Evolutionary conservation across 2,113 vertebrate genomes (phyloP), one percentile per base, ranked within the genome.

Genomic region (Peromyscus californicus): DNA sequence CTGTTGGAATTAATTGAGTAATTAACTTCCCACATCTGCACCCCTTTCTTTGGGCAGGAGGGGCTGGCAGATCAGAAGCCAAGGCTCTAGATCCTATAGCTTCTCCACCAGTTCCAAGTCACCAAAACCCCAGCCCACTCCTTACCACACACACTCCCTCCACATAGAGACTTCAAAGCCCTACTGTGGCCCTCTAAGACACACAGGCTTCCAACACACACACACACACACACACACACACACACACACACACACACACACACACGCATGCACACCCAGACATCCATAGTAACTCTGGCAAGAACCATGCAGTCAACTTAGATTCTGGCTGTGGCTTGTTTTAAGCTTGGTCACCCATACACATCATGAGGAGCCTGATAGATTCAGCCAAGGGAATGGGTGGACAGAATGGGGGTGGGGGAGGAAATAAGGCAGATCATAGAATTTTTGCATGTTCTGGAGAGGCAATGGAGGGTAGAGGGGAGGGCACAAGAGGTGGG

Each of bases 11-110:
- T 98, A 94, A 96, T 84, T 94, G 95, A 89, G 80, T 93, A 96
- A 96, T 89, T 93, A 98, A 94, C 65, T 92, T 90, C 83, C 94
- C 89, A 94, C 96, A 98, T 96, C 91, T 96, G 82, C 87, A 98
- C 94, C 82, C 84, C 42, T 80, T 94, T 36, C 75, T 89, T 61
- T 42, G 57, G 33, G 54, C 51, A 82, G 39, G 74, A 82, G 63
- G 78, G 45, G 21, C 17, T 31, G 39, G 78, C 31, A 45, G 15
- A 33, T 57, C 15, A 83, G 54, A 33, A 48, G 13, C 36, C 76
- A 57, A 51, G 36, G 39, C 57, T 12, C 6, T 4, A 29, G 39
- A 63, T 48, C 61, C 67, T 65, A 29, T 26, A 48, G 59, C 39
- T 92, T 93, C 89, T 67, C 54, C 39, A 67, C 61, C 61, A 86